These are phyloP conservation scores for Platanista minor DNA, from an alignment of 2,113 vertebrate species.

Conservation along the genomic window DNA sequence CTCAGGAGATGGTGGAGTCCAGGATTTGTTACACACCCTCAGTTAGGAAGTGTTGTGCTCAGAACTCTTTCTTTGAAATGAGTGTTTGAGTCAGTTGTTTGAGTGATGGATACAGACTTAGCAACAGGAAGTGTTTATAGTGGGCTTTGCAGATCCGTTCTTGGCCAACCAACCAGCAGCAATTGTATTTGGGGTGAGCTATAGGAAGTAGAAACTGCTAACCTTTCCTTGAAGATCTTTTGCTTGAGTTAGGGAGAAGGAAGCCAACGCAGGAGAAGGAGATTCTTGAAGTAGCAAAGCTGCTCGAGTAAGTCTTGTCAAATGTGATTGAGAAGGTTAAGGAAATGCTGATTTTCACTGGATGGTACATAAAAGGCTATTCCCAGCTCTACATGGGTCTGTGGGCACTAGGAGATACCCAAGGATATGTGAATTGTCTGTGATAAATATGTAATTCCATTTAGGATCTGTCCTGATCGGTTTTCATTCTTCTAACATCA, in stretches of 20 bases:
- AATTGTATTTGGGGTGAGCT: neutral
- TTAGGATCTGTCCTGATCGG: neutral
- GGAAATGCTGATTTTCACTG: neutral
- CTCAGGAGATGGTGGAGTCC: neutral
- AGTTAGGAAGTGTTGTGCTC: neutral
- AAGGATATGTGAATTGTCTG: neutral
- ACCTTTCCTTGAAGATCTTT: neutral
- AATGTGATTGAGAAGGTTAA: neutral
- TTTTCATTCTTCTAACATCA: neutral
- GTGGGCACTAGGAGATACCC: neutral
- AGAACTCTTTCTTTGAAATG: neutral
- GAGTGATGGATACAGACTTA: neutral
- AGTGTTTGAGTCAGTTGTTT: neutral
- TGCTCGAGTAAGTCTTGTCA: neutral
- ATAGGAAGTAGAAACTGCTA: neutral
- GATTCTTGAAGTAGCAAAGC: neutral
- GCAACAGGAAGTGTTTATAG: neutral
- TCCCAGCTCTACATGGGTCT: neutral
- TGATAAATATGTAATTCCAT: neutral
- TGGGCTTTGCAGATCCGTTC: neutral
- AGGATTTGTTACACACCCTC: neutral
- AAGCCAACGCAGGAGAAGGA: neutral
- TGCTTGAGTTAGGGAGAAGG: neutral
- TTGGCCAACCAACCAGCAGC: neutral
- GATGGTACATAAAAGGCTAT: neutral